These are phyloP conservation scores for Polietes domitor DNA, from an alignment of 2,888 invertebrate species.

Conservation along the genomic window DNA sequence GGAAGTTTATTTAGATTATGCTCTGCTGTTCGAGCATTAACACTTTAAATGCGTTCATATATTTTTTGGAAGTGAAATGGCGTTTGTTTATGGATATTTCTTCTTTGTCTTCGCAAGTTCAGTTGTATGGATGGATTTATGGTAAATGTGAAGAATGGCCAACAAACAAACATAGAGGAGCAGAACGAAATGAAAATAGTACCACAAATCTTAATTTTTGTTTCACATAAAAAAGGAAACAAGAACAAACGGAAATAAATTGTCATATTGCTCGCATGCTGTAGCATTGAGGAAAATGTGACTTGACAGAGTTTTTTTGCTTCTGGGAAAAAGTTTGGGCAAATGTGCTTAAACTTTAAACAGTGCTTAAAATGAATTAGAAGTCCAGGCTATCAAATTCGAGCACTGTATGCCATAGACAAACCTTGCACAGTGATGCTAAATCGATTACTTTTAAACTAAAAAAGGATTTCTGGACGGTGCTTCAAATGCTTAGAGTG, in stretches of 20 bases:
- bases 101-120: slow-evolving; percentile 9
- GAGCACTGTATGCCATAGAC: too few species aligned
- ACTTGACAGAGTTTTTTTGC: too few species aligned
- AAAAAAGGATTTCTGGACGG: too few species aligned
- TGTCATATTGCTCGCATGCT: not conserved
- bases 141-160: slow-evolving; percentile 10
- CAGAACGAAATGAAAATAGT: slow-evolving; percentile 41
- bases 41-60: slow-evolving; percentile 57
- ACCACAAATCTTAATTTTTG: not conserved
- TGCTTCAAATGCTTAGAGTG: too few species aligned
- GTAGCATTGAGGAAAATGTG: not conserved
- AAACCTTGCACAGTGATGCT: too few species aligned
- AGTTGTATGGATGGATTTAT: slow-evolving; percentile 51
- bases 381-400: too few species aligned
- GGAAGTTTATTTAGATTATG: slow-evolving; percentile 55
- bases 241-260: not conserved
- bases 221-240: slow-evolving; percentile 11
- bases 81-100: not conserved
- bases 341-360: too few species aligned
- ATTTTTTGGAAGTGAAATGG: not conserved
- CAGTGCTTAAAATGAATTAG: too few species aligned
- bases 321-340: too few species aligned
- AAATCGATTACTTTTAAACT: too few species aligned
- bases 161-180: slow-evolving; percentile 16
- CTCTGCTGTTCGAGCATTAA: slow-evolving; percentile 52